phyloP scores from a whole-genome alignment of 1,140 invertebrate species.

The Kradibia gibbosae region DNA sequence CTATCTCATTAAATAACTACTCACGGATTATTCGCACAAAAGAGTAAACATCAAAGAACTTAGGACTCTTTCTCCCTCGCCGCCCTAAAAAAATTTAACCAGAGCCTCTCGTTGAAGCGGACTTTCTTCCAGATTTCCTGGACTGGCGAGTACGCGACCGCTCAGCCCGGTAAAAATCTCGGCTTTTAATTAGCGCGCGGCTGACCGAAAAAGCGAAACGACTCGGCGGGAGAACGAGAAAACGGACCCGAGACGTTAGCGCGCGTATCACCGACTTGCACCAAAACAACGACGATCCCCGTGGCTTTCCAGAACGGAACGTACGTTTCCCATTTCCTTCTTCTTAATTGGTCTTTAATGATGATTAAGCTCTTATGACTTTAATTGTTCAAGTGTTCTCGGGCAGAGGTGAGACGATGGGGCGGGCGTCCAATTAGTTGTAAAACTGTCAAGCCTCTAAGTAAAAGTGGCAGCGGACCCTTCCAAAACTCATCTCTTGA shows the following conservation, averaged over 20 bases:
- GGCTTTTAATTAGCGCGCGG: neutral
- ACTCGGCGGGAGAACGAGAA: neutral
- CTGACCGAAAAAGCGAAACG: constrained; percentile 24
- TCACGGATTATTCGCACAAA: no score
- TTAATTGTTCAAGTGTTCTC: constrained; percentile 59
- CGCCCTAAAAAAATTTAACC: no score
- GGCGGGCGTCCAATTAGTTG: constrained; percentile 54
- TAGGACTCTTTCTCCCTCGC: neutral
- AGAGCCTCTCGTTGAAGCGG: neutral
- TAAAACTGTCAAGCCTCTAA: neutral
- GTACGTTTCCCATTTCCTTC: constrained; percentile 68
- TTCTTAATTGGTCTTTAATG: constrained; percentile 66
- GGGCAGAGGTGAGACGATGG: constrained; percentile 48
- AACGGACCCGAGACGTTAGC: neutral
- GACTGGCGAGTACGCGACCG: no score
- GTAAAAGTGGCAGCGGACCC: no score
- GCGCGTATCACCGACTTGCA: neutral
- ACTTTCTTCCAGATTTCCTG: neutral
- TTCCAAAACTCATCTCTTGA: no score
- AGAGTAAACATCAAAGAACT: no score
- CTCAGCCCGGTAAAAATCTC: neutral
- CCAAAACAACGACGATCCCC: neutral
- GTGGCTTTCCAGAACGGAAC: constrained; percentile 68
- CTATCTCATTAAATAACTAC: no score
- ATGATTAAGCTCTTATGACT: constrained; percentile 66